These are phyloP conservation scores for Ruditapes philippinarum DNA, from an alignment of 1,140 invertebrate genomes.

Conservation along the genomic window DNA sequence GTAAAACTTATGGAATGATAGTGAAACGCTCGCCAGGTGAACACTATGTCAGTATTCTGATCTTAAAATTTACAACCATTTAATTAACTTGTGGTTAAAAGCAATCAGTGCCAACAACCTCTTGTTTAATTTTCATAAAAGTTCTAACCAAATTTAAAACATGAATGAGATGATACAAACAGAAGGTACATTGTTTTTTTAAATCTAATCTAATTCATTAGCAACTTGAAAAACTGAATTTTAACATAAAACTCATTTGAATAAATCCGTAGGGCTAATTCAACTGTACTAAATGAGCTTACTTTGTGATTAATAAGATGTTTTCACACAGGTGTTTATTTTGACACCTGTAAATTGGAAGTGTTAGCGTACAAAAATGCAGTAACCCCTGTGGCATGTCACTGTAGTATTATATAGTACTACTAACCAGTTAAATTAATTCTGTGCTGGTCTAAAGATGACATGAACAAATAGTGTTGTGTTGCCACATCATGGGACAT, in stretches of 20 bases:
- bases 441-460: neutral
- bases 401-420: neutral
- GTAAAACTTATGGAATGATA: too few relatives aligned
- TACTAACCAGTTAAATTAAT: constrained; percentile 1
- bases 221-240: neutral
- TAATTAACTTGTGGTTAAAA: too few relatives aligned
- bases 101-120: too few relatives aligned
- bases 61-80: too few relatives aligned
- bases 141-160: too few relatives aligned
- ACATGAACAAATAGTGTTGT: neutral
- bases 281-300: neutral
- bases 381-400: constrained; percentile 29
- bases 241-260: neutral
- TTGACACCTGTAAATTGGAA: constrained; percentile 29
- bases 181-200: too few relatives aligned
- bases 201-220: too few relatives aligned
- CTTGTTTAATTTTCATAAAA: too few relatives aligned
- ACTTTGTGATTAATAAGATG: neutral
- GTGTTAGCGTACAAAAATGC: neutral
- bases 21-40: too few relatives aligned
- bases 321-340: constrained; percentile 28
- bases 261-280: neutral
- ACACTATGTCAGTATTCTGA: too few relatives aligned
- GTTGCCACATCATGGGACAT: neutral
- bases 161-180: too few relatives aligned